Evolutionary conservation across 2,113 vertebrate genomes (phyloP), one percentile per base, ranked within the genome.

Genomic region (Toxotes chatareus): DNA sequence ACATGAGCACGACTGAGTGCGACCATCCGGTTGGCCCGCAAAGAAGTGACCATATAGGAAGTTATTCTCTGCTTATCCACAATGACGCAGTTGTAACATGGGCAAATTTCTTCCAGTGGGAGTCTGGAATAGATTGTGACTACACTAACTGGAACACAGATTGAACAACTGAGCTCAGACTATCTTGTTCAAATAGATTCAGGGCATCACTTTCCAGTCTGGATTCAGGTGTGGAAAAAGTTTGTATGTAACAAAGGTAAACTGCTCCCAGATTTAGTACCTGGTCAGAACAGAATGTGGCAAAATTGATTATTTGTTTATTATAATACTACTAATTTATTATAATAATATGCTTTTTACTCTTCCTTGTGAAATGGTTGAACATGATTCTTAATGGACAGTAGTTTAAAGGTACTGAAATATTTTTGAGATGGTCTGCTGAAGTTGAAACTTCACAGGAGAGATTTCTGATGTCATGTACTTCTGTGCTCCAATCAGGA

Each of bases 401-500:
- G 44, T 36, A 59, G 1, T 53, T 21, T 53, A 53, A n/a, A 21
- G 17, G 17, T 53, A 8, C 14, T 51, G 53, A 59, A 59, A 32
- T 16, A 12, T 1, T 23, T 56, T 23, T 27, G 10, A 27, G 11
- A 10, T 3, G n/a, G 17, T 23, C 53, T 31, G 31, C 14, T 38
- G 5, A 21, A 21, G 32, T 36, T 21, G 7, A 21, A 23, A 42
- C 36, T 78, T 31, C 6, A 44, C 12, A 63, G 31, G 12, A 47
- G n/a, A 4, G 36, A 53, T 71, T 44, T 55, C 16, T 72, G 78
- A 80, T 49, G 32, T 9, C 49, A 72, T 64, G 7, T 31, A 0
- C 40, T 34, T 76, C 12, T 19, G 23, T 10, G 68, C 47, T 47
- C 64, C 4, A 59, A 27, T 65, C 51, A n/a, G 47, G 59, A 46